Base-by-base conservation (phyloP, 2,797 vertebrate species). In the Hyperoplus immaculatus region DNA sequence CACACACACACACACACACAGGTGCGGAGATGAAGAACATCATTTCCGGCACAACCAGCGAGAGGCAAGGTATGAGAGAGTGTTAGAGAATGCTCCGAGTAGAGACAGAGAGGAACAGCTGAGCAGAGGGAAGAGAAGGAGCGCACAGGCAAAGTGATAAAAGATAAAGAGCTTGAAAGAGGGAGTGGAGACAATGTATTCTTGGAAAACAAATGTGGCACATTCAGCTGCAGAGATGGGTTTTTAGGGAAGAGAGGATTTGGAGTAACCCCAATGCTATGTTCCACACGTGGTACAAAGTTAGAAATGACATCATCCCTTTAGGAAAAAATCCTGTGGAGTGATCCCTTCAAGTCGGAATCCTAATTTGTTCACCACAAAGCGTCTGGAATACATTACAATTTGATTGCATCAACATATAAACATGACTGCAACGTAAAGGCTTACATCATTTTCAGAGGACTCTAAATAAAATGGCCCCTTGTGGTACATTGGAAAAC, bases 21-120 rank as follows among this genome's bases (percentile, higher is more conserved):
- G 6, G 62, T 64, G 55, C 42, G 62, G 63, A 68, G 73, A 77
- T 49, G 54, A 76, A 66, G 68, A 83, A 62, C 61, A 79, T 62
- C 86, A 90, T 21, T 66, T 71, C 64, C 82, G 78, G 81, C 81
- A 86, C 75, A 84, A 72, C 75, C 80, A 79, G 70, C 14, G 15
- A 76, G 75, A 61, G 51, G 71, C 78, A 66, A 88, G 80, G 61
- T 78, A 80, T 51, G 65, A 80, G 72, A 53, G 70, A 74, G 68
- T 72, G 77, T 72, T 29, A 64, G 83, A 71, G 70, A 90, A 88
- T 65, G 69, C 83, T 81, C 64, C 58, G 50, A 82, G 77, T 54
- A 81, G 65, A 83, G 68, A 76, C 58, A 50, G 14, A 77, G 65
- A 74, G 61, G 65, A 36, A 61, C 59, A 62, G 76, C 64, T 58